Evolutionary conservation across 1,140 invertebrate genomes (phyloP).

Genomic region (Euschistus heros): DNA sequence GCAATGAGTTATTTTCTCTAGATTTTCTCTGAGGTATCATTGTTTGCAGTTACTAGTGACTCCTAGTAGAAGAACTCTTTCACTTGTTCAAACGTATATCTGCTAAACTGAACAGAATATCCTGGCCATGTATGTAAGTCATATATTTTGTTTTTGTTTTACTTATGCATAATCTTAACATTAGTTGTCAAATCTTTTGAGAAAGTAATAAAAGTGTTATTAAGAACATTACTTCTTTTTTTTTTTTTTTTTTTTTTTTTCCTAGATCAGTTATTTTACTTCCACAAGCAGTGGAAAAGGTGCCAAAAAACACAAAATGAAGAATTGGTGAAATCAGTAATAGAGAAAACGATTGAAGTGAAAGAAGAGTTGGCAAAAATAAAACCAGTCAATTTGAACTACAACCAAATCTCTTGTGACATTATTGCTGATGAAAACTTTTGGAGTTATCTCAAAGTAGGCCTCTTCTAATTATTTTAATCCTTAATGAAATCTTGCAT

Average conservation of each 20-base stretch:
- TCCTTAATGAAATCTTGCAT: not conserved
- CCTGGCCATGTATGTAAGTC: too few relatives aligned
- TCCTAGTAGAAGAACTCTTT: too few relatives aligned
- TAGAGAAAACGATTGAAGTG: slow-evolving; percentile 18
- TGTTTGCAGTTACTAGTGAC: too few relatives aligned
- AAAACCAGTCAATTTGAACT: slow-evolving; percentile 22
- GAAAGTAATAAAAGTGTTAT: too few relatives aligned
- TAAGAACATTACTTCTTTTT: too few relatives aligned
- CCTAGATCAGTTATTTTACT: not conserved
- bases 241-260: slow-evolving; percentile 1
- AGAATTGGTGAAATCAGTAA: slow-evolving; percentile 15
- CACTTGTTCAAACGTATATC: too few relatives aligned
- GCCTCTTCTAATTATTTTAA: not conserved
- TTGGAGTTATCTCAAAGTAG: slow-evolving; percentile 21
- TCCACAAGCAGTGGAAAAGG: not conserved
- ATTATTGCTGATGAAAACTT: slow-evolving; percentile 11
- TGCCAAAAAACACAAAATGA: not conserved
- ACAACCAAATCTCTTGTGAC: slow-evolving; percentile 11
- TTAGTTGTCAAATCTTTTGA: too few relatives aligned
- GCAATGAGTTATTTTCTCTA: too few relatives aligned
- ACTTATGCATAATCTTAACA: too few relatives aligned
- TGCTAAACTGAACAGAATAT: too few relatives aligned
- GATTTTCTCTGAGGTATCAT: too few relatives aligned
- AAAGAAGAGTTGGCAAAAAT: slow-evolving; percentile 18
- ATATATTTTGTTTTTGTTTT: too few relatives aligned